Evolutionary conservation across 1,140 invertebrate species (phyloP), one percentile per base, ranked within the genome.

Genomic region (Bicyclus anynana): DNA sequence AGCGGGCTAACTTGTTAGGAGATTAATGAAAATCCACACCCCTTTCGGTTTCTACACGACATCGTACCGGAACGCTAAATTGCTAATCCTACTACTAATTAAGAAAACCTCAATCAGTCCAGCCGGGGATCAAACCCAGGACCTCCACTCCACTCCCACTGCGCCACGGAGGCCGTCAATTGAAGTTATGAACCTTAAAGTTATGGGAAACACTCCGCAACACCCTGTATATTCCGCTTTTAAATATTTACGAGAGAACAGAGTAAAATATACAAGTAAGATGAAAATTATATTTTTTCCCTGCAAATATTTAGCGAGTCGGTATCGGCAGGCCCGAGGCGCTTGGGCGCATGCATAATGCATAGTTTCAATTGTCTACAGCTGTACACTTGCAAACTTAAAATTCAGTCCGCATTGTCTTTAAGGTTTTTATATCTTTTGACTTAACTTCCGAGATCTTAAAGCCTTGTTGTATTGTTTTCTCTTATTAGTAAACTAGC

Each of bases 351-450:
- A 44, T 44, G 40, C 20, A 44, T 44, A 21, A 44, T 44, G 40
- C 40, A 44, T 44, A 20, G 9, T 44, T 44, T 44, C 40, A 44
- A 44, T 44, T 44, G 40, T 44, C 40, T 44, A 44, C 40, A 2
- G 2, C 29, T 33, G 29, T 33, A 33, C 29, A 33, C 14, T 44
- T 21, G 17, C 18, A 20, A n/a, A 5, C 12, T 77, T 77, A 70
- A 74, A 75, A 80, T 80, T 80, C 74, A 77, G 51, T 20, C 35
- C 44, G 46, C 47, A 60, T 46, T 52, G 46, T 44, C 58, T 60
- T 60, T 50, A 54, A 60, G 51, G 46, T 60, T 51, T 54, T 60
- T 60, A 54, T 60, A 47, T 50, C 52, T 60, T 54, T 49, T 51
- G 52, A 54, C 37, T 6, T 50, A 44, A 21, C 40, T 20, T 44